phyloP scores from a whole-genome alignment of 2,113 vertebrate species.

The Sciurus niger region DNA sequence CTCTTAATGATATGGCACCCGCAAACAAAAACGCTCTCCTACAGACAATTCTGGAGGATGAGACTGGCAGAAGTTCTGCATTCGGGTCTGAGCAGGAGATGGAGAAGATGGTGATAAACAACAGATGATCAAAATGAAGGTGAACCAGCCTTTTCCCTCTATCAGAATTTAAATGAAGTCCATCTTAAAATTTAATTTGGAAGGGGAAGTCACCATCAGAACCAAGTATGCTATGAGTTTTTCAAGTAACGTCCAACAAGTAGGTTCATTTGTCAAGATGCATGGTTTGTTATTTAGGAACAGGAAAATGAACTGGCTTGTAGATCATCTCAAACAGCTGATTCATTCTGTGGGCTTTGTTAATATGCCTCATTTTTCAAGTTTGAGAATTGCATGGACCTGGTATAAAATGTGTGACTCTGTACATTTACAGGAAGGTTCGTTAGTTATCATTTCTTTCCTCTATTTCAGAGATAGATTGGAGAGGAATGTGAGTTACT shows the following conservation, averaged over 20 bases:
- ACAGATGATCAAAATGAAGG: background rate
- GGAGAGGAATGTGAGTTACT: background rate
- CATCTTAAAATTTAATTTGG: slow-evolving; percentile 68
- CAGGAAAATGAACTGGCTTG: slow-evolving; percentile 81
- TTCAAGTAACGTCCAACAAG: slow-evolving; percentile 74
- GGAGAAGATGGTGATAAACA: background rate
- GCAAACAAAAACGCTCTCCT: background rate
- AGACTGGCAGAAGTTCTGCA: background rate
- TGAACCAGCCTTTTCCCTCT: background rate
- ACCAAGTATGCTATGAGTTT: slow-evolving; percentile 63
- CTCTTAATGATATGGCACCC: background rate
- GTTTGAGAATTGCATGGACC: slow-evolving; percentile 83
- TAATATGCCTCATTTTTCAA: slow-evolving; percentile 87
- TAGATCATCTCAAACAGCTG: slow-evolving; percentile 82
- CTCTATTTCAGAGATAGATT: background rate
- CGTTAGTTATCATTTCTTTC: background rate
- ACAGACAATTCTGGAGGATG: background rate
- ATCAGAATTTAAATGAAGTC: slow-evolving; percentile 57
- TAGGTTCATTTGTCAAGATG: slow-evolving; percentile 84
- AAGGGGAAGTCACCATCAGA: slow-evolving; percentile 74
- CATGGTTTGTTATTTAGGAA: slow-evolving; percentile 83
- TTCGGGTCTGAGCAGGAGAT: too few relatives aligned
- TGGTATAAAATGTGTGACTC: slow-evolving; percentile 50
- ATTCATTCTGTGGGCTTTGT: slow-evolving; percentile 84
- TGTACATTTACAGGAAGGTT: background rate